Evolutionary conservation across 2,113 vertebrate genomes (phyloP).

Genomic region (Anser cygnoides): DNA sequence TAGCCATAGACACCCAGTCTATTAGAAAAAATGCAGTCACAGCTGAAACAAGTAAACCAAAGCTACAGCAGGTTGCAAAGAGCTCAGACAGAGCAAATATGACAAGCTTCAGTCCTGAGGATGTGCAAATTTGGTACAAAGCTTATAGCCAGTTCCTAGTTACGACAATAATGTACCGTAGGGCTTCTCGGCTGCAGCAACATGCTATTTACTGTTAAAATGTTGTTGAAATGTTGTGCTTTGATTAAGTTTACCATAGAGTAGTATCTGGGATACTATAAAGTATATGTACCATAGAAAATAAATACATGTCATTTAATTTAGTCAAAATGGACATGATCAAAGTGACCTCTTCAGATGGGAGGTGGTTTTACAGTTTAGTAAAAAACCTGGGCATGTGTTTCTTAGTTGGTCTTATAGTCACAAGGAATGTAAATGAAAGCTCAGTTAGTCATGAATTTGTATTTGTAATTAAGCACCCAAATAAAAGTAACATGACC

Average conservation of each 20-base stretch:
- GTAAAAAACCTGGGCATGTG: background rate
- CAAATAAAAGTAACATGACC: background rate
- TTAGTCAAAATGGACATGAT: background rate
- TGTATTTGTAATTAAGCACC: background rate
- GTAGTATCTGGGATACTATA: background rate
- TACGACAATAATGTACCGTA: background rate
- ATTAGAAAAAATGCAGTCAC: background rate
- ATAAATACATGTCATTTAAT: background rate
- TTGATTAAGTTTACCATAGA: background rate
- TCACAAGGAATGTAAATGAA: background rate
- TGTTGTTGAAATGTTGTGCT: background rate
- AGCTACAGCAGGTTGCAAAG: background rate
- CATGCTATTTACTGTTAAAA: background rate
- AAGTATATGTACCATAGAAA: background rate
- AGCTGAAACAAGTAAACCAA: background rate
- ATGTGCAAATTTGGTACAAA: fast-evolving
- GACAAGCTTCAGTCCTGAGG: background rate
- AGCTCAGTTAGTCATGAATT: background rate
- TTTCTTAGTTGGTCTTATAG: background rate
- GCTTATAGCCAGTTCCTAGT: background rate
- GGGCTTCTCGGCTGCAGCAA: background rate
- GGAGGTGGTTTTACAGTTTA: background rate
- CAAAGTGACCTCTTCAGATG: background rate
- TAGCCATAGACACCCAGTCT: background rate
- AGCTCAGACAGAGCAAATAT: background rate